Percentiles rank a stretch among this genome's conserved stretches.
Evolutionary conservation across 1,140 invertebrate species (phyloP).

Genomic region (Drosophila elegans): DNA sequence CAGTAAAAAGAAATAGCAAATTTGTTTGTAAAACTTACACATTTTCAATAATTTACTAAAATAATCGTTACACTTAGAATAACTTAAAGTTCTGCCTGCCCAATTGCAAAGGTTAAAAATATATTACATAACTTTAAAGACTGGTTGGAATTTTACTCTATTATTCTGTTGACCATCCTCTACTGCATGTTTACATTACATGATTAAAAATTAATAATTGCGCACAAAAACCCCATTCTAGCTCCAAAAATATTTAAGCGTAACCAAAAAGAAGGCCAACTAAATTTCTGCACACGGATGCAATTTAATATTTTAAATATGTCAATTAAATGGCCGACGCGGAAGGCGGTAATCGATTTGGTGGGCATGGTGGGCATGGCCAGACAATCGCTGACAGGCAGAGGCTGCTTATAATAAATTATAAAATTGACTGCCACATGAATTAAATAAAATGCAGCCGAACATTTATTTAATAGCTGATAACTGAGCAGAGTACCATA

Average conservation of each 20-base stretch:
- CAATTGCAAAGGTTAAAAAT: no score
- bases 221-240: conserved; percentile 45
- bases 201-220: conserved; percentile 83
- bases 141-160: neutral
- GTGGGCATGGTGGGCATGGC: neutral
- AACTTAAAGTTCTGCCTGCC: no score
- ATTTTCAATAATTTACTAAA: no score
- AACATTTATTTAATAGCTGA: conserved; percentile 58
- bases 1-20: no score
- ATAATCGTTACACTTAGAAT: no score
- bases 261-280: conserved; percentile 25
- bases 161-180: conserved; percentile 19
- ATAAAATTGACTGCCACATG: conserved; percentile 46
- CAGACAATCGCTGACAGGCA: conserved; percentile 72
- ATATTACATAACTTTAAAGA: no score
- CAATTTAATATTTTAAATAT: conserved; percentile 84
- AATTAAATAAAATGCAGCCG: conserved; percentile 63
- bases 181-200: conserved; percentile 42
- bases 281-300: conserved; percentile 69
- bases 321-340: conserved; percentile 63
- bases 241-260: conserved; percentile 7
- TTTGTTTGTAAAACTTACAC: no score
- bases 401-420: conserved; percentile 76
- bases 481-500: conserved; percentile 31
- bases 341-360: neutral